Evolutionary conservation across 2,113 vertebrate genomes (phyloP).

Genomic region (Brachypodius melanocephalos): DNA sequence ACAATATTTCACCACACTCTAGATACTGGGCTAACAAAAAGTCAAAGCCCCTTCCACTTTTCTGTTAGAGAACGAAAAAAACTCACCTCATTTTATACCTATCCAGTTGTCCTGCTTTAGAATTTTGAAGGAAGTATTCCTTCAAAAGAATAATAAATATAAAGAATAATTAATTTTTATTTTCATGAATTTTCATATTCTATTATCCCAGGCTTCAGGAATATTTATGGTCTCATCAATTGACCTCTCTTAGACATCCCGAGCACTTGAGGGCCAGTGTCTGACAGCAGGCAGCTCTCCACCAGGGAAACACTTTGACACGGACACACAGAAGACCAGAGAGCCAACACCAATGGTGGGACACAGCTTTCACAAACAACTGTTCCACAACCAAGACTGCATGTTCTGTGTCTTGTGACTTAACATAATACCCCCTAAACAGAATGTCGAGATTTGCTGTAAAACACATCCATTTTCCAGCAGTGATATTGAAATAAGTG

Average conservation of each 20-base stretch:
- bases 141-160: too few species aligned
- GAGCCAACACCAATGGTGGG: background rate
- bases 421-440: background rate
- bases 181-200: background rate
- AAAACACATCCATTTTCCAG: background rate
- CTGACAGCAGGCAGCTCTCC: background rate
- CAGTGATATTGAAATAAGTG: background rate
- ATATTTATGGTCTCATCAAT: background rate
- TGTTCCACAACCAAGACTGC: background rate
- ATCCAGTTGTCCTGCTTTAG: background rate
- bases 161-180: background rate
- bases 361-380: background rate
- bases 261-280: background rate
- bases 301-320: background rate
- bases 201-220: background rate
- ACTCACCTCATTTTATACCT: background rate
- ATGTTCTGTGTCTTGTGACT: background rate
- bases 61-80: background rate
- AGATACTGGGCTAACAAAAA: background rate
- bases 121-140: background rate
- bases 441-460: background rate
- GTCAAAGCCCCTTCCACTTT: background rate
- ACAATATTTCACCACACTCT: background rate
- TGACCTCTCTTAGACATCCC: background rate
- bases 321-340: background rate